These are phyloP conservation scores for Charadrius vociferus DNA, from an alignment of 2,113 vertebrate species.

Conservation along the genomic window DNA sequence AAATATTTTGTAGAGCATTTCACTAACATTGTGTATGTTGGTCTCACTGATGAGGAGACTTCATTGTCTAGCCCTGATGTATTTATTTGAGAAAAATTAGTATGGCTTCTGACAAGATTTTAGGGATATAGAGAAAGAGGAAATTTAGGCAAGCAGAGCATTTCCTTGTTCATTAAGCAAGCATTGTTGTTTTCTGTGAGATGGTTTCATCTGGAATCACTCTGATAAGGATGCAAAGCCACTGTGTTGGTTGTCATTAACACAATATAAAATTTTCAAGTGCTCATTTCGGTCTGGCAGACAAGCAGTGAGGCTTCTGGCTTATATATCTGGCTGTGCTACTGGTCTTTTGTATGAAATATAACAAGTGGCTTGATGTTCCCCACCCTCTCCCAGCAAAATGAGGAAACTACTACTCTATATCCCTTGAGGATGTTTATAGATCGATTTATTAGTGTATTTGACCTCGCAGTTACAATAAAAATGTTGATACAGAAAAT, in stretches of 20 bases:
- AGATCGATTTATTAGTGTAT: background rate
- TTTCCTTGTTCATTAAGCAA: background rate
- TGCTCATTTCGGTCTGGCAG: background rate
- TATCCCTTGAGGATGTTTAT: background rate
- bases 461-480: background rate
- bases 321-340: background rate
- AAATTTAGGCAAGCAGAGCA: background rate
- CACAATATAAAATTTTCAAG: background rate
- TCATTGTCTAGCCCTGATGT: background rate
- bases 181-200: background rate
- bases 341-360: background rate
- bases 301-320: background rate
- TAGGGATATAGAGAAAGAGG: background rate
- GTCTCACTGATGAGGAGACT: background rate
- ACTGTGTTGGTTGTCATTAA: background rate
- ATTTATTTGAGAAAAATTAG: background rate
- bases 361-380: background rate
- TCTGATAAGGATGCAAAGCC: background rate
- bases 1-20: background rate
- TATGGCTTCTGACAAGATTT: background rate
- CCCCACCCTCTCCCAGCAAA: background rate
- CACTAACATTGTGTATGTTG: background rate
- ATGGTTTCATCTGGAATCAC: background rate
- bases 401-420: background rate
- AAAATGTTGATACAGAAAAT: background rate